phyloP scores from a whole-genome alignment of 2,113 vertebrate genomes.

The Dicerorhinus sumatrensis region DNA sequence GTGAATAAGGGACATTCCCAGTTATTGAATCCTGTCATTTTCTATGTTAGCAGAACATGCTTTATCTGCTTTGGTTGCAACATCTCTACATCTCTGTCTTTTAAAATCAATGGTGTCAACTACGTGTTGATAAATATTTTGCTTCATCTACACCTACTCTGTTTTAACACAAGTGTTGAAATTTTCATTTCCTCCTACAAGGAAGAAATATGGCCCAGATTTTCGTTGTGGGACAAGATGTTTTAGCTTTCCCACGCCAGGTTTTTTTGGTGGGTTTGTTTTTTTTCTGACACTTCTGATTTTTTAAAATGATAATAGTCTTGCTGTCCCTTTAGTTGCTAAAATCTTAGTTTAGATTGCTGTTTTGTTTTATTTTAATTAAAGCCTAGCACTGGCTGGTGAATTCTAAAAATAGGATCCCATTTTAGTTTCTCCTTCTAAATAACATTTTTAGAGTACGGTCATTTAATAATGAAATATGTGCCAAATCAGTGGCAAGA shows the following conservation, averaged over 20 bases:
- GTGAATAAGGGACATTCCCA: background rate
- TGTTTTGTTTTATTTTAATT: slow-evolving; percentile 44
- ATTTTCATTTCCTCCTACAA: slow-evolving; percentile 75
- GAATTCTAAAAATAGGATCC: slow-evolving; percentile 26
- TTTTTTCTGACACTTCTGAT: background rate
- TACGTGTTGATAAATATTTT: slow-evolving; percentile 80
- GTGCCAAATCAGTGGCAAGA: background rate
- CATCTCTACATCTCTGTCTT: slow-evolving; percentile 53
- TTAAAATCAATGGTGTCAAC: slow-evolving; percentile 64
- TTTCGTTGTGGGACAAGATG: slow-evolving; percentile 75
- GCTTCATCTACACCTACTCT: slow-evolving; percentile 73
- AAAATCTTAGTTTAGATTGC: slow-evolving; percentile 20
- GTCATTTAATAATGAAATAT: slow-evolving; percentile 50
- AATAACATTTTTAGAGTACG: slow-evolving; percentile 2
- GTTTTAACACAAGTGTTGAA: slow-evolving; percentile 52
- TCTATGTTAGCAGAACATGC: slow-evolving; percentile 7
- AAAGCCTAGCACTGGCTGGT: background rate
- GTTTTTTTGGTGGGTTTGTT: slow-evolving; percentile 7
- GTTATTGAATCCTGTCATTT: background rate
- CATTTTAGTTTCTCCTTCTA: slow-evolving; percentile 53
- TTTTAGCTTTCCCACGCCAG: slow-evolving; percentile 44
- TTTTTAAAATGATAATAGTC: background rate
- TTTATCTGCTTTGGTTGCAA: slow-evolving; percentile 47
- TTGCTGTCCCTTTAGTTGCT: slow-evolving; percentile 27
- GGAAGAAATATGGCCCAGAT: slow-evolving; percentile 73